Conservation (phyloP, 1,140 invertebrate species). For the Caenorhabditis brenneri region DNA sequence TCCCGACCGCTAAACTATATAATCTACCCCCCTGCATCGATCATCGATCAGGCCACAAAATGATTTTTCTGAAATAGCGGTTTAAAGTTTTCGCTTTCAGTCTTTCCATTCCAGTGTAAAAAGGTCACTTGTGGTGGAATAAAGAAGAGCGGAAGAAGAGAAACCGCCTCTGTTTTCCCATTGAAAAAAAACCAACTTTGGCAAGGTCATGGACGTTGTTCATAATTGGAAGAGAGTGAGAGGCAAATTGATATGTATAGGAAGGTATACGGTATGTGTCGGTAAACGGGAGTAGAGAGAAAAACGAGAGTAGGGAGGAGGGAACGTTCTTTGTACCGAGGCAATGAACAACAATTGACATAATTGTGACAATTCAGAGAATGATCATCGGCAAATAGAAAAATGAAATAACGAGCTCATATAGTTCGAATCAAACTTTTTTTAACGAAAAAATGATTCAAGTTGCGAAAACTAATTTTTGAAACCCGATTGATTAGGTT, state of each 20-base stretch:
- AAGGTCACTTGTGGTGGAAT: background rate
- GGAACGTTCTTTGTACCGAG: background rate
- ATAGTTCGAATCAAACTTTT: no score
- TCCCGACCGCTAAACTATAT: background rate
- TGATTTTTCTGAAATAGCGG: background rate
- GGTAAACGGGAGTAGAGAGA: background rate
- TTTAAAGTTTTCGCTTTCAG: conserved; percentile 22
- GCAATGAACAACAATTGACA: background rate
- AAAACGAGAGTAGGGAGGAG: background rate
- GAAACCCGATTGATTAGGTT: no score
- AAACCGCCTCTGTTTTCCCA: background rate
- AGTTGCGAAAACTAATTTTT: no score
- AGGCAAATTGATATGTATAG: no score
- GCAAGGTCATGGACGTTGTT: conserved; percentile 30
- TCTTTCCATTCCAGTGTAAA: conserved; percentile 6
- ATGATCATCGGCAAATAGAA: background rate
- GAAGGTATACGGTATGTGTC: background rate
- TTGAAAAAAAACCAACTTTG: background rate
- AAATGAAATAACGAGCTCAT: background rate
- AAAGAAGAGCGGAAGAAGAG: background rate
- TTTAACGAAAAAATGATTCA: no score
- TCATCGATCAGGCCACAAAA: background rate
- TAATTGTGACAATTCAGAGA: background rate
- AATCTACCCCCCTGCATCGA: background rate
- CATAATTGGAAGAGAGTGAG: background rate